These are phyloP conservation scores for Pantherophis alleghaniensis DNA, from an alignment of 2,797 vertebrate genomes.

Conservation along the genomic window DNA sequence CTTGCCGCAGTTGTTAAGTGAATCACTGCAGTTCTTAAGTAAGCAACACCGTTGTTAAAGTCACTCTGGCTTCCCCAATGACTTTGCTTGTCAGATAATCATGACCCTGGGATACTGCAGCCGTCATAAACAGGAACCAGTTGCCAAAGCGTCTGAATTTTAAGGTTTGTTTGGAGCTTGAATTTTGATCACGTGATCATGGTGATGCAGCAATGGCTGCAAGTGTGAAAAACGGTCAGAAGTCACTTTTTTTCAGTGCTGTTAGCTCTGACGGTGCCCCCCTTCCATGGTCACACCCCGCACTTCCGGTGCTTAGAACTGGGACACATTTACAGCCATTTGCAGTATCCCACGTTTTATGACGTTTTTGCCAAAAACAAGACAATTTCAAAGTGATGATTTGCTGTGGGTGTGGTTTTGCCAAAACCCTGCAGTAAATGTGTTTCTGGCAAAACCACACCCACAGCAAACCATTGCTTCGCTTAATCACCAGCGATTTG, in stretches of 20 bases:
- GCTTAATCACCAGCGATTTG: neutral
- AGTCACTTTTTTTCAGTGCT: neutral
- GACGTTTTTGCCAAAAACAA: neutral
- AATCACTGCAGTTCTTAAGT: neutral
- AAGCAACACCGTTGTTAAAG: neutral
- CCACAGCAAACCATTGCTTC: too few relatives aligned
- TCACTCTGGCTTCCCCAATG: neutral
- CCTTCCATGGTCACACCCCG: neutral
- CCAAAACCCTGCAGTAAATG: too few relatives aligned
- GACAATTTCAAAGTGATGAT: too few relatives aligned
- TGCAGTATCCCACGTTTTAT: neutral
- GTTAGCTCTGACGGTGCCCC: neutral
- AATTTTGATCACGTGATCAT: neutral
- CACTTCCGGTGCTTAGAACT: neutral
- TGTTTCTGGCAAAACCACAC: neutral
- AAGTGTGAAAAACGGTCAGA: neutral
- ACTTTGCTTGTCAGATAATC: neutral
- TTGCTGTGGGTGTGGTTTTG: too few relatives aligned
- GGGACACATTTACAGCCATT: neutral
- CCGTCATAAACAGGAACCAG: neutral
- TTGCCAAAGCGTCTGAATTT: neutral
- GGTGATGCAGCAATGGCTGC: neutral
- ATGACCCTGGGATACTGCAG: neutral
- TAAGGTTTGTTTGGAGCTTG: neutral
- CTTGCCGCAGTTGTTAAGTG: neutral